Percentiles rank a stretch among this genome's conserved stretches.
phyloP scores from a whole-genome alignment of 2,888 invertebrate species.

The Mongoloraphidia duomilia region DNA sequence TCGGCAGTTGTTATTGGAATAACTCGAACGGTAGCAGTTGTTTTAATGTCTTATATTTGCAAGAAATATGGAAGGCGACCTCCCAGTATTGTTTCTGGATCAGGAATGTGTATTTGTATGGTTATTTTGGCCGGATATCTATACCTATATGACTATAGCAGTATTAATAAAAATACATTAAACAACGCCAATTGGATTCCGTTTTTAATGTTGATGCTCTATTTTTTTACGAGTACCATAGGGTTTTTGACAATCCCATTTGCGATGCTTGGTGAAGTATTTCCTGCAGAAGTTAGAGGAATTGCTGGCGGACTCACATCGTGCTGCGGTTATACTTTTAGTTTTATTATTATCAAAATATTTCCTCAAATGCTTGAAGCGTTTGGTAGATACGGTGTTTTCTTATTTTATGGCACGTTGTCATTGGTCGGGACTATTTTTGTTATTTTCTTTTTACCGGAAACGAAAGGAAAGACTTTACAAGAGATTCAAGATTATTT shows the following conservation, averaged over 20 bases:
- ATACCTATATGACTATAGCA: slow-evolving; percentile 21
- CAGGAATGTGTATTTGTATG: slow-evolving; percentile 39
- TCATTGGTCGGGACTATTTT: slow-evolving; percentile 35
- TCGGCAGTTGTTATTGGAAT: slow-evolving; percentile 36
- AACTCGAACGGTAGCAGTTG: slow-evolving; percentile 31
- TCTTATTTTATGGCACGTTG: slow-evolving; percentile 33
- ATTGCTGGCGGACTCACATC: slow-evolving; percentile 34
- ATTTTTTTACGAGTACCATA: slow-evolving; percentile 35
- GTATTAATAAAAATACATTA: slow-evolving; percentile 12
- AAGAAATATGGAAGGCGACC: slow-evolving; percentile 40
- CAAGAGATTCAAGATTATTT: slow-evolving; percentile 35
- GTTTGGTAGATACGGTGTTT: slow-evolving; percentile 32
- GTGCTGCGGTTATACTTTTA: slow-evolving; percentile 34
- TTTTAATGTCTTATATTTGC: slow-evolving; percentile 31
- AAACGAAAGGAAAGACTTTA: slow-evolving; percentile 37
- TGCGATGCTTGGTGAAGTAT: slow-evolving; percentile 40
- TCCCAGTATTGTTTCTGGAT: slow-evolving; percentile 41
- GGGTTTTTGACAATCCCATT: slow-evolving; percentile 42
- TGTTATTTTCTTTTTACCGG: slow-evolving; percentile 31
- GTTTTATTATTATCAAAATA: slow-evolving; percentile 35
- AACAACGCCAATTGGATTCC: slow-evolving; percentile 26
- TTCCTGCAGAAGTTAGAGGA: slow-evolving; percentile 36
- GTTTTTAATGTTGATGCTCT: slow-evolving; percentile 29
- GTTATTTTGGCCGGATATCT: slow-evolving; percentile 31
- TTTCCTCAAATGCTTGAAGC: slow-evolving; percentile 30